Evolutionary conservation across 1,140 invertebrate species (phyloP).

Genomic region (Orchestia grillus): DNA sequence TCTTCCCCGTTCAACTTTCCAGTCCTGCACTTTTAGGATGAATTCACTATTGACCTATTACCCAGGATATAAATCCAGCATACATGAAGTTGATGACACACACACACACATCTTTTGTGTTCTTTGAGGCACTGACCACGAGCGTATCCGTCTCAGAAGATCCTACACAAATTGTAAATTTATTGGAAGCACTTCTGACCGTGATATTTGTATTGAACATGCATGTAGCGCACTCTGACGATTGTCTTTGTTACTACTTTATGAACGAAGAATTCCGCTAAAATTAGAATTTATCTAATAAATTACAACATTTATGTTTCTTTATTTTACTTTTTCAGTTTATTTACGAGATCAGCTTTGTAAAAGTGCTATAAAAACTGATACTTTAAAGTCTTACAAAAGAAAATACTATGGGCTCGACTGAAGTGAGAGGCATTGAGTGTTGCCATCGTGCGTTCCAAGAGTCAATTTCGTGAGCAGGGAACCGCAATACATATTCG

Average conservation of each 20-base stretch:
- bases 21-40: not conserved
- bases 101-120: not conserved
- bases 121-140: not conserved
- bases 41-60: not conserved
- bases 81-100: not conserved
- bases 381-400: not conserved
- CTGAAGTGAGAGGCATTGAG: conserved; percentile 2
- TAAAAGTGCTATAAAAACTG: not conserved
- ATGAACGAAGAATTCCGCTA: not conserved
- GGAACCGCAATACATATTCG: not conserved
- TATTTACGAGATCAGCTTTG: not conserved
- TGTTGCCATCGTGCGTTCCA: conserved; percentile 31
- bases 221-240: not conserved
- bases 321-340: not conserved
- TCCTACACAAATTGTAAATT: not conserved
- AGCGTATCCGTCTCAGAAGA: conserved; percentile 4
- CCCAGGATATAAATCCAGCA: not conserved
- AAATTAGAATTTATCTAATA: not conserved
- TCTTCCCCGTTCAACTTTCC: not conserved
- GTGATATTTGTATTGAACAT: not conserved
- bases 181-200: not conserved
- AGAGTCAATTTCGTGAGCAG: not conserved
- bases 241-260: not conserved
- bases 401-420: not conserved
- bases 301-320: not conserved